Evolutionary conservation across 2,797 vertebrate species (phyloP), one percentile per base, ranked within the genome.

Genomic region (Micrastur ruficollis): DNA sequence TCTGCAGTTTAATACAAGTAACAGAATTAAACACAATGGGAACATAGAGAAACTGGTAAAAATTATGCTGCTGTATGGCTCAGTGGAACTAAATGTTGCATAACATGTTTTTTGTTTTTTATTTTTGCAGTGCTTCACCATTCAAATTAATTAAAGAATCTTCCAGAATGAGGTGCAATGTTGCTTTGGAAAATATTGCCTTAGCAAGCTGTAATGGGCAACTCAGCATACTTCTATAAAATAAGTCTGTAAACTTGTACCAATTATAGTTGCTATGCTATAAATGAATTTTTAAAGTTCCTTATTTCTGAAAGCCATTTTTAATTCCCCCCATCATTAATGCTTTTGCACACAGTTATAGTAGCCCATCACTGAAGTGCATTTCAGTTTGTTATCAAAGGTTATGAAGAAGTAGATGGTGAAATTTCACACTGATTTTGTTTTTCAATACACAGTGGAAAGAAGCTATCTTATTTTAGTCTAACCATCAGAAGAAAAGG

Each of bases 91-190:
- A 95, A 97, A 97, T 95, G 95, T 96, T 96, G 97, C 96, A 81
- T 95, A 92, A 93, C 86, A 26, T 47, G 65, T 86, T 96, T 65
- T 86, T 82, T 82, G 42, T 53, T 93, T 89, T 97, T 94, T 94
- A 90, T 91, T 94, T 95, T 94, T 94, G 59, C 75, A 66, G 50
- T 52, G 74, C 78, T 96, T 95, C 72, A 56, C 72, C 53, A 56
- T 96, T 95, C 84, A 89, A 94, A 97, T 96, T 97, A 96, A 97
- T 96, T 97, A 97, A 93, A 76, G 95, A 95, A 83, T 47, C 86
- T 96, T 96, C 88, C 58, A 67, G 86, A 97, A 95, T 40, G 80
- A 97, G 91, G 81, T 95, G 79, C 47, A 92, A 1, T 72, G 67
- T 75, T 93, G 86, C 65, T 90, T 94, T 95, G 67, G 80, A 93